Evolutionary conservation across 2,888 invertebrate genomes (phyloP), one percentile per base, ranked within the genome.

Genomic region (Kuschelorhynchus macadamiae): DNA sequence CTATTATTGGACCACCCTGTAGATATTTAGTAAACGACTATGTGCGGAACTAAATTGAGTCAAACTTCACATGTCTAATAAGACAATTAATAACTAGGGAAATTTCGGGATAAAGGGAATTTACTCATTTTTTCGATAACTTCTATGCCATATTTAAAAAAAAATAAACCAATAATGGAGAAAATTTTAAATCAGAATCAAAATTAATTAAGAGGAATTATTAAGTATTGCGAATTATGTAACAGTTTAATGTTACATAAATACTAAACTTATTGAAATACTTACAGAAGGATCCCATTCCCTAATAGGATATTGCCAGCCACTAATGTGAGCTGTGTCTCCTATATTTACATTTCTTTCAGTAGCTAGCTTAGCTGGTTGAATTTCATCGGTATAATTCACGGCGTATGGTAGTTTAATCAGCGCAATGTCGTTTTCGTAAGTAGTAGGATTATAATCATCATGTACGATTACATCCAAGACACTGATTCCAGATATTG

Each of bases 381-480:
- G 46, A 33, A 60, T 47, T 47, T 20, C n/a, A 5, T 39, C 49
- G 16, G n/a, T 41, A n/a, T 14, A 39, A 12, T 8, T 20, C 3
- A 36, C 11, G 11, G 36, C 12, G 2, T 16, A 11, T 9, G 36
- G 47, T 9, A 60, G 20, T 47, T 60, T 16, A 33, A 60, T 49
- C 7, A 60, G 21, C 2, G 59, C 59, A 2, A 60, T 60, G 17
- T 60, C 59, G n/a, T 60, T 49, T 41, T 60, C 49, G 25, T 49
- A 25, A 11, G 59, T 60, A n/a, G 59, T 60, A 2, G 39, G 39
- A 49, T 60, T 60, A 14, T 49, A 60, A 14, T 21, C 47, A 17
- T 60, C 59, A 17, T 49, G 59, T 21, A 14, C n/a, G 11, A 16
- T 36, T 7, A 47, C 59, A n/a, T 30, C 8, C 4, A 20, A 20